phyloP scores from a whole-genome alignment of 2,888 invertebrate species.

The Fragum fragum region DNA sequence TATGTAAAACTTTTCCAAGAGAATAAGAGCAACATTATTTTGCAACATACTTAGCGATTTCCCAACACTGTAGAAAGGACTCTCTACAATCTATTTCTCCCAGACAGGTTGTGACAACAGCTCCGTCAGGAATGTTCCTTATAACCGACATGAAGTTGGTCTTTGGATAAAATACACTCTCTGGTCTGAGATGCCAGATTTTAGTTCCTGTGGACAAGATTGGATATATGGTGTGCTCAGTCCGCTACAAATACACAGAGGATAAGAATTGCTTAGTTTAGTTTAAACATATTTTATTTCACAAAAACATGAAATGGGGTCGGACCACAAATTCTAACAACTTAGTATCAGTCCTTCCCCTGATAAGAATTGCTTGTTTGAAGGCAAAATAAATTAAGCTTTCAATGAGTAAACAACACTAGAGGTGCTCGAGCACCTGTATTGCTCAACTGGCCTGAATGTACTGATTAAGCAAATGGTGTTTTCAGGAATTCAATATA shows the following conservation, averaged over 20 bases:
- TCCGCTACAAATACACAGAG: constrained; percentile 60
- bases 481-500: no score
- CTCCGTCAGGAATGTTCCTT: constrained; percentile 57
- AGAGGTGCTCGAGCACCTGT: no score
- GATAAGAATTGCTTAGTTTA: no score
- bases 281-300: no score
- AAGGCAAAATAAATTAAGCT: no score
- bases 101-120: constrained; percentile 64
- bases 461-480: no score
- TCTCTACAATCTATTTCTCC: constrained; percentile 74
- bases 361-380: no score
- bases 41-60: constrained; percentile 66
- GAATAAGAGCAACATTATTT: not conserved
- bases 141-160: constrained; percentile 66
- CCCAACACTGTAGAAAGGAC: constrained; percentile 68
- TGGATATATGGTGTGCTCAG: constrained; percentile 52
- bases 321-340: no score
- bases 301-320: no score
- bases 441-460: no score
- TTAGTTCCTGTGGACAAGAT: constrained; percentile 71
- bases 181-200: constrained; percentile 71
- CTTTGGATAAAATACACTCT: constrained; percentile 69
- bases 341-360: no score
- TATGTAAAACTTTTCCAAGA: not conserved
- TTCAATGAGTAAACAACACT: no score